A percentile compares a stretch with the other conserved stretches of the same genome.
Conservation (phyloP, 2,113 vertebrate species). For the Cnemophilus loriae region DNA sequence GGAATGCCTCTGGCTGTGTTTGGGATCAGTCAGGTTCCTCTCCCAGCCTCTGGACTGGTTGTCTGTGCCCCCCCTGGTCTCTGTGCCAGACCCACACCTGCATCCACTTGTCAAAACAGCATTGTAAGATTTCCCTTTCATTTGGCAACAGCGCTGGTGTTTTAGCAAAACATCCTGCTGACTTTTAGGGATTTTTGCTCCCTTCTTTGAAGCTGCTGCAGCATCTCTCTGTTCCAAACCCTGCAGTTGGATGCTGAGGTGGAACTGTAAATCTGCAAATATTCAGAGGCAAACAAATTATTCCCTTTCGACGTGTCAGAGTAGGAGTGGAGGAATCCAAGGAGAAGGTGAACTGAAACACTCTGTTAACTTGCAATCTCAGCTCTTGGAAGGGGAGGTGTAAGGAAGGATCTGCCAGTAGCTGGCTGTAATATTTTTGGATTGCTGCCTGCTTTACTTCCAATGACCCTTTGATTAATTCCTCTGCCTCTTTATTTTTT, state of each 20-base stretch:
- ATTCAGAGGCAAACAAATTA: background rate
- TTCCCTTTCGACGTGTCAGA: background rate
- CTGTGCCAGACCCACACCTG: too few relatives aligned
- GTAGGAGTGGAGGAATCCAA: background rate
- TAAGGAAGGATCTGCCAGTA: background rate
- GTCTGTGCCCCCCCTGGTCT: background rate
- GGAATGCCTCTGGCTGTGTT: background rate
- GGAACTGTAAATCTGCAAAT: background rate
- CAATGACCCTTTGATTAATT: slow-evolving; percentile 56
- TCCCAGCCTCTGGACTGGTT: background rate
- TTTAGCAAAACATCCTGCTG: background rate
- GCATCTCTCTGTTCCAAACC: background rate
- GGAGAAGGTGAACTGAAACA: background rate
- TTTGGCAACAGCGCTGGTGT: background rate
- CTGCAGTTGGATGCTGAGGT: background rate
- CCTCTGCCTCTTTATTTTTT: slow-evolving; percentile 56
- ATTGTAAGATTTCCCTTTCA: background rate
- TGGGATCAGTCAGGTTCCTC: background rate
- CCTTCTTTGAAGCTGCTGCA: background rate
- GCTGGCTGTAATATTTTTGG: slow-evolving; percentile 17
- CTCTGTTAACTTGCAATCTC: background rate
- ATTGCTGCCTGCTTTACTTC: slow-evolving; percentile 47
- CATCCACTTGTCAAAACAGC: background rate
- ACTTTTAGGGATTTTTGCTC: background rate
- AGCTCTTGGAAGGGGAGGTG: background rate